phyloP scores from a whole-genome alignment of 2,113 vertebrate species.

The Hiodon alosoides region DNA sequence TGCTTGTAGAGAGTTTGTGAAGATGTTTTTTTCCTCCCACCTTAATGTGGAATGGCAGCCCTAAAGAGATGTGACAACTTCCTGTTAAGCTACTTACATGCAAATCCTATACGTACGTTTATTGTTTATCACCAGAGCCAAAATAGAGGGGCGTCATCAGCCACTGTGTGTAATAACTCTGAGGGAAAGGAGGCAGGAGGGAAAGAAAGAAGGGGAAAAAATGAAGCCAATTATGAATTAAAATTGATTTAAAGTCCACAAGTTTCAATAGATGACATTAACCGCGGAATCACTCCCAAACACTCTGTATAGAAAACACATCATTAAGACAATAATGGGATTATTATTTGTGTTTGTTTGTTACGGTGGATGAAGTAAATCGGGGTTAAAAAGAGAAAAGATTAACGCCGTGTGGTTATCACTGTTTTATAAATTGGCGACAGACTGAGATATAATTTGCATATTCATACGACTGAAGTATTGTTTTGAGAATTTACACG shows the following conservation, averaged over 20 bases:
- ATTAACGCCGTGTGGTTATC: slow-evolving; percentile 70
- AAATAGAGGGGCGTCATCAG: slow-evolving; percentile 19
- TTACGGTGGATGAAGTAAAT: slow-evolving; percentile 72
- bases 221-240: slow-evolving; percentile 39
- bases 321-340: slow-evolving; percentile 74
- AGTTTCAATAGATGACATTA: slow-evolving; percentile 41
- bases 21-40: slow-evolving; percentile 25
- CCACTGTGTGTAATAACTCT: slow-evolving; percentile 40
- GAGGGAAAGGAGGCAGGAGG: slow-evolving; percentile 28
- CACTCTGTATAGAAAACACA: slow-evolving; percentile 61
- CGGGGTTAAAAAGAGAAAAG: slow-evolving; percentile 63
- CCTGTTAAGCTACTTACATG: slow-evolving; percentile 56
- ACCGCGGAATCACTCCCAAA: slow-evolving; percentile 41
- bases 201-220: slow-evolving; percentile 29
- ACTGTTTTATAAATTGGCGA: slow-evolving; percentile 53
- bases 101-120: slow-evolving; percentile 44
- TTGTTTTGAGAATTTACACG: slow-evolving; percentile 62
- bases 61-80: slow-evolving; percentile 38
- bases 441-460: slow-evolving; percentile 58
- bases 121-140: slow-evolving; percentile 33
- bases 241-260: slow-evolving; percentile 67
- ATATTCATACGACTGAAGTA: slow-evolving; percentile 56
- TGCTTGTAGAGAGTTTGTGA: slow-evolving; percentile 2
- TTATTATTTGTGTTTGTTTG: slow-evolving; percentile 76
- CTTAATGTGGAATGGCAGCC: slow-evolving; percentile 40